Conservation (phyloP, 2,888 invertebrate genomes). For the Balanococcus diminutus region DNA sequence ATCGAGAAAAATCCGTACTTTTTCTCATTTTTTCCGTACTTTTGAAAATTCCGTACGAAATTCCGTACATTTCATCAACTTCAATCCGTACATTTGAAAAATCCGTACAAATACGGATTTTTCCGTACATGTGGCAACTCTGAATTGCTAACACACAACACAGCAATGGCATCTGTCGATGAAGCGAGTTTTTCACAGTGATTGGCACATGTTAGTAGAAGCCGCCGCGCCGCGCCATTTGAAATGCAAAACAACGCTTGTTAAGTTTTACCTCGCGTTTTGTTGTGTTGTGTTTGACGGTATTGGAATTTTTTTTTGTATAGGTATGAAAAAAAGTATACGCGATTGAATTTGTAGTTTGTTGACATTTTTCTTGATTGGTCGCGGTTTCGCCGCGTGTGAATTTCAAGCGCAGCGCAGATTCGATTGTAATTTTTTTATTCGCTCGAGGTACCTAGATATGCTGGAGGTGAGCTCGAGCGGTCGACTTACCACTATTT, state of each 20-base stretch:
- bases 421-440: slow-evolving; percentile 17
- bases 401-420: slow-evolving; percentile 22
- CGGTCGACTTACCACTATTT: not conserved
- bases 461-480: not conserved
- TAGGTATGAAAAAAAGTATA: not conserved
- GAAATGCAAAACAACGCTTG: slow-evolving; percentile 23
- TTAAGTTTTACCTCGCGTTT: slow-evolving; percentile 22
- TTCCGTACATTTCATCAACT: no score
- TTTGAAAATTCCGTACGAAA: no score
- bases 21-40: no score
- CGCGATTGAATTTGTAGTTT: slow-evolving; percentile 11
- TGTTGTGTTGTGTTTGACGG: slow-evolving; percentile 16
- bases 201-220: slow-evolving; percentile 26
- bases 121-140: no score
- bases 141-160: not conserved
- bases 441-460: not conserved
- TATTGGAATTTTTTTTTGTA: slow-evolving; percentile 16
- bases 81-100: no score
- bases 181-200: slow-evolving; percentile 20
- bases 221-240: slow-evolving; percentile 31
- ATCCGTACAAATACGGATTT: no score
- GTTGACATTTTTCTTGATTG: slow-evolving; percentile 22
- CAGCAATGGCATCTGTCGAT: not conserved
- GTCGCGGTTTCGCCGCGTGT: slow-evolving; percentile 17
- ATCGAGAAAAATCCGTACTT: no score